A percentile compares a stretch with the other conserved stretches of the same genome.
These are phyloP conservation scores for Microchrysa polita DNA, from an alignment of 2,888 invertebrate species.

Conservation along the genomic window DNA sequence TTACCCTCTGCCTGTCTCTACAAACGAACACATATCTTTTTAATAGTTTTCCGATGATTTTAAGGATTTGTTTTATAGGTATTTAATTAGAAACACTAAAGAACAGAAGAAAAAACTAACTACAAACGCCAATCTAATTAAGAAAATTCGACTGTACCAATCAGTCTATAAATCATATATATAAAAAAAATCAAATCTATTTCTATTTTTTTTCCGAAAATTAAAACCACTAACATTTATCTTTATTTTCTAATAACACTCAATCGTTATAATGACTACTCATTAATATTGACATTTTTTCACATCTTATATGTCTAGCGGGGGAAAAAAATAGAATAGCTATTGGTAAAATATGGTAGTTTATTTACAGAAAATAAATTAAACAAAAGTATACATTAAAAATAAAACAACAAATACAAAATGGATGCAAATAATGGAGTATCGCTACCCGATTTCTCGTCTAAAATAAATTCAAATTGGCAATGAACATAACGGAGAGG, in stretches of 20 bases:
- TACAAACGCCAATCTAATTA: not conserved
- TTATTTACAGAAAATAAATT: constrained; percentile 32
- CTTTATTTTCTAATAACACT: constrained; percentile 19
- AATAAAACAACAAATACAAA: not conserved
- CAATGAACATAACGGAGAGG: no score
- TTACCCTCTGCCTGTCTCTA: not conserved
- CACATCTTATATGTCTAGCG: constrained; percentile 16
- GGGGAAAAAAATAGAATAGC: not conserved
- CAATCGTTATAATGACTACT: constrained; percentile 13
- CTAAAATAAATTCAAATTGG: no score
- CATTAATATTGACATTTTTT: constrained; percentile 9
- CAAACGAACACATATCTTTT: constrained; percentile 18
- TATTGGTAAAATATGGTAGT: not conserved
- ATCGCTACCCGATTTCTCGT: no score
- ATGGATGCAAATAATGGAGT: no score
- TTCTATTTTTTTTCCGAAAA: not conserved
- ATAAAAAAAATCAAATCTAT: no score
- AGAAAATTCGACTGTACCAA: not conserved
- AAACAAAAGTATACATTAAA: constrained; percentile 1
- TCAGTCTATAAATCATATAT: not conserved
- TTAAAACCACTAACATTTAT: constrained; percentile 17
- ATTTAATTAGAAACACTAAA: no score
- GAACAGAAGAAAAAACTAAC: not conserved
- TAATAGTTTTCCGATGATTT: no score
- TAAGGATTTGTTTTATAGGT: no score